Percentiles rank a stretch among this genome's conserved stretches.
phyloP scores from a whole-genome alignment of 35 echinoderm and acorn worm genomes.

The Stichopus chloronotus region DNA sequence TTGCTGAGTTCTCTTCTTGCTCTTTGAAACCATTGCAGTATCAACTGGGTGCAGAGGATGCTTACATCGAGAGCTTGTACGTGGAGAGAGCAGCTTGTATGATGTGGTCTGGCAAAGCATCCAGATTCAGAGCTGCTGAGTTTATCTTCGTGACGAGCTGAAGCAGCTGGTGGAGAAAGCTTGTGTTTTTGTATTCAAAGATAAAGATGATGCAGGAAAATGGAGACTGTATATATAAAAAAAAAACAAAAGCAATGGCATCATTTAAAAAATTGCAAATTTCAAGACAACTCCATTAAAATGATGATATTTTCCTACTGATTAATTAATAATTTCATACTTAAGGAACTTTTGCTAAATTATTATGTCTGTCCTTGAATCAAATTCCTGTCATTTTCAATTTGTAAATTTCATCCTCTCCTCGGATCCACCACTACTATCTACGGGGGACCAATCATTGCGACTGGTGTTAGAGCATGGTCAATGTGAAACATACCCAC shows the following conservation, averaged over 20 bases:
- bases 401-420: no score
- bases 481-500: no score
- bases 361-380: no score
- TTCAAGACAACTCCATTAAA: neutral
- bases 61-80: constrained; percentile 96
- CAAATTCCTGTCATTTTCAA: no score
- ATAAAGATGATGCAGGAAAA: constrained; percentile 92
- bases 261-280: neutral
- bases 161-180: constrained; percentile 80
- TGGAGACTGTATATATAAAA: constrained; percentile 77
- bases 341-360: no score
- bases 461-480: no score
- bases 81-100: constrained; percentile 95
- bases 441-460: no score
- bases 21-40: no score
- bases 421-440: no score
- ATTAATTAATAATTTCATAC: neutral
- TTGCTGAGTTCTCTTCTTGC: no score
- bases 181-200: constrained; percentile 96
- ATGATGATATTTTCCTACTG: neutral
- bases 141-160: constrained; percentile 86
- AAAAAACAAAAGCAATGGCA: constrained; percentile 1
- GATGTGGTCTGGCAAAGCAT: constrained; percentile 86
- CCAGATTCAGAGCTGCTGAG: constrained; percentile 80
- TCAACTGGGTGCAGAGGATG: neutral